Percentiles rank a stretch among this genome's conserved stretches.
These are phyloP conservation scores for Oryzias sinensis DNA, from an alignment of 2,797 vertebrate species.

Conservation along the genomic window DNA sequence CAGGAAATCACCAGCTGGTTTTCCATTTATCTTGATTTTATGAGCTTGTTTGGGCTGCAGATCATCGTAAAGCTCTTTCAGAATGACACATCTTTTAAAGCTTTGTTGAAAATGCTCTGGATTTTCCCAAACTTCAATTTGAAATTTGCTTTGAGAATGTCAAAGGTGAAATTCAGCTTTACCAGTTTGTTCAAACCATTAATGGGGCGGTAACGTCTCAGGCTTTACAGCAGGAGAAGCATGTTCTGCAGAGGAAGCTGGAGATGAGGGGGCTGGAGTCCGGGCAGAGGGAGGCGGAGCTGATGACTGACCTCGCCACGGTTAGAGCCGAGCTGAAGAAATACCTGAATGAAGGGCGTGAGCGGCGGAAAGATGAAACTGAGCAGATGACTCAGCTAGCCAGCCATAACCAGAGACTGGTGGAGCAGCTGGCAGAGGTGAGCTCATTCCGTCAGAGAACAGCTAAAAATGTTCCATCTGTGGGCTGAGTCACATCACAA, in stretches of 20 bases:
- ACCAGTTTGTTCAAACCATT: background rate
- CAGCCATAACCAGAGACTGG: slow-evolving; percentile 81
- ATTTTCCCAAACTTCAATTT: too few relatives aligned
- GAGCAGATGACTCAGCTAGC: slow-evolving; percentile 76
- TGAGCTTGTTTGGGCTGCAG: too few relatives aligned
- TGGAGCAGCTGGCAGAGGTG: slow-evolving; percentile 83
- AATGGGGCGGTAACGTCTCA: slow-evolving; percentile 41
- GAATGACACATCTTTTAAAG: too few relatives aligned
- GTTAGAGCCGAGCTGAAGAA: slow-evolving; percentile 67
- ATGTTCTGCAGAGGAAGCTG: slow-evolving; percentile 72
- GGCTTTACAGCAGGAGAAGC: slow-evolving; percentile 79
- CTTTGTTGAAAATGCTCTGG: too few relatives aligned
- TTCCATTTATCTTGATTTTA: too few relatives aligned
- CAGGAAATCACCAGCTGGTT: too few relatives aligned
- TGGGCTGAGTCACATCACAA: slow-evolving; percentile 14
- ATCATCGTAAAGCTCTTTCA: too few relatives aligned
- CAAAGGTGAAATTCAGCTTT: background rate
- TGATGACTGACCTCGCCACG: slow-evolving; percentile 64
- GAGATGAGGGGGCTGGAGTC: slow-evolving; percentile 72
- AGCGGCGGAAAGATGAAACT: slow-evolving; percentile 70
- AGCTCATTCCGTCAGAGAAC: slow-evolving; percentile 10
- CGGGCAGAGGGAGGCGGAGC: slow-evolving; percentile 73
- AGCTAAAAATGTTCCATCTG: background rate
- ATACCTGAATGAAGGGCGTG: slow-evolving; percentile 66
- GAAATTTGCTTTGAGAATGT: too few relatives aligned